Conservation (phyloP, 92 coral and sea anemone genomes). For the Zoanthus sociatus region DNA sequence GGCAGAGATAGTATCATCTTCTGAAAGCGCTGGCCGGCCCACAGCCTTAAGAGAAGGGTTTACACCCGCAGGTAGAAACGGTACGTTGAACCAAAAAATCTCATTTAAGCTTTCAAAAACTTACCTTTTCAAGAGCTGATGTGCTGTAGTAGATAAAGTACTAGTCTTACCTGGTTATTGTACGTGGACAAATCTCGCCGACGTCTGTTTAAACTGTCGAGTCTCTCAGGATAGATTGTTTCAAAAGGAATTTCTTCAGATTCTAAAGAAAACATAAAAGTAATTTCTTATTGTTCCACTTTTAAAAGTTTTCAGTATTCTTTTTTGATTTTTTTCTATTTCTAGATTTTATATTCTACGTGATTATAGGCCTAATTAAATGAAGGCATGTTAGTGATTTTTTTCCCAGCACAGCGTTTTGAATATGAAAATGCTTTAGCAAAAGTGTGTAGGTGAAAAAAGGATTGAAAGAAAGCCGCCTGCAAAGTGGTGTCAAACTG, state of each 20-base stretch:
- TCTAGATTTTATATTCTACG: not conserved
- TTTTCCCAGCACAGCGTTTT: no score
- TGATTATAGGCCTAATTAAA: not conserved
- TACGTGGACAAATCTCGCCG: not conserved
- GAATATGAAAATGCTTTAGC: no score
- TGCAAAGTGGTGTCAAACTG: not conserved
- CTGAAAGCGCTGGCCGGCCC: no score
- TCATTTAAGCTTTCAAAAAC: no score
- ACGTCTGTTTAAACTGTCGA: not conserved
- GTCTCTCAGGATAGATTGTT: not conserved
- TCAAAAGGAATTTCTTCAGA: not conserved
- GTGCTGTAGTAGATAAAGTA: not conserved
- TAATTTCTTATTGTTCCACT: not conserved
- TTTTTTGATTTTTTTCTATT: not conserved
- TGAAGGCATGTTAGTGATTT: no score
- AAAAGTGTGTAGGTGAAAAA: no score
- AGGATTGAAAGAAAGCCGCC: no score
- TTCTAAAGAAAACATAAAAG: not conserved
- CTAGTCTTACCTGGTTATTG: not conserved
- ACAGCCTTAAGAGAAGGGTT: no score
- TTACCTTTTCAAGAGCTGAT: no score
- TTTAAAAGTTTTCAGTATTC: not conserved
- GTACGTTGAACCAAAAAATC: no score
- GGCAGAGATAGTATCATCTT: no score
- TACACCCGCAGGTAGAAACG: no score